These are phyloP conservation scores for Acanthococcus lagerstroemiae DNA, from an alignment of 2,888 invertebrate genomes.

Conservation along the genomic window DNA sequence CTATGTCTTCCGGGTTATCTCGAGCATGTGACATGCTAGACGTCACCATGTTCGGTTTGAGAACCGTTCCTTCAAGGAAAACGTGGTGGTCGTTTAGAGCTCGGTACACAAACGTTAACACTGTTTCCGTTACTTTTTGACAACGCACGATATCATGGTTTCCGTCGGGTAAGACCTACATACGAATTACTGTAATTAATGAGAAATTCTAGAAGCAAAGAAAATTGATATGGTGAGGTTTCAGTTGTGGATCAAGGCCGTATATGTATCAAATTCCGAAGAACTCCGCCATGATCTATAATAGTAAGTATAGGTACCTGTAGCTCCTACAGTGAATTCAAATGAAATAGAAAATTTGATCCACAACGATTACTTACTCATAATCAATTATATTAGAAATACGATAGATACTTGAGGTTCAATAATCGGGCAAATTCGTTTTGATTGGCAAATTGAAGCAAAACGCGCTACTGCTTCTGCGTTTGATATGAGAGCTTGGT, in stretches of 20 bases:
- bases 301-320: no score
- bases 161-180: constrained; percentile 81
- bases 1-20: constrained; percentile 72
- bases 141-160: constrained; percentile 86
- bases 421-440: constrained; percentile 96
- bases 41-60: constrained; percentile 99
- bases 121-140: constrained; percentile 90
- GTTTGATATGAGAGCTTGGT: constrained; percentile 83
- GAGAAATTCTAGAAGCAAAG: no score
- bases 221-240: no score
- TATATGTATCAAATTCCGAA: no score
- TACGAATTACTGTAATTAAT: not conserved
- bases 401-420: constrained; percentile 56
- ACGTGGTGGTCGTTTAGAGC: constrained; percentile 94
- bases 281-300: no score
- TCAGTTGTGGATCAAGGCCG: no score
- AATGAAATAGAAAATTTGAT: no score
- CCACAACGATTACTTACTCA: no score
- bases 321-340: no score
- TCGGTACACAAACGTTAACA: constrained; percentile 89
- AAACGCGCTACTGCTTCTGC: constrained; percentile 94
- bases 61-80: constrained; percentile 90
- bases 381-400: no score
- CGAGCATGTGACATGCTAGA: constrained; percentile 71
- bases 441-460: constrained; percentile 88